Evolutionary conservation across 2,888 invertebrate genomes (phyloP), one percentile per base, ranked within the genome.

Genomic region (Acanthoscelides obtectus): DNA sequence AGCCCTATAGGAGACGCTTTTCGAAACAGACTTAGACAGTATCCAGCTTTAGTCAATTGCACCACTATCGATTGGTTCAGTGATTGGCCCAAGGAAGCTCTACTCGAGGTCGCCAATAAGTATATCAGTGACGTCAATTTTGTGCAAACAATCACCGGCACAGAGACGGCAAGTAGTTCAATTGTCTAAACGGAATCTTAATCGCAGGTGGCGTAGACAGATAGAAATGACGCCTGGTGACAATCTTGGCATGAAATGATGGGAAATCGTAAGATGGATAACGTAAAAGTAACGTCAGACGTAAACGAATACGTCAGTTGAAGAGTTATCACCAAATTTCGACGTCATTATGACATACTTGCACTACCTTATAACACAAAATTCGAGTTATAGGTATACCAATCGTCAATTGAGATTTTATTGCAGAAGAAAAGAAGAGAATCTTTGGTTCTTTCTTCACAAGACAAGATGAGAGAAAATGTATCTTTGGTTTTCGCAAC

Each of bases 21-120:
- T 85, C 91, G 94, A 81, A 92, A 93, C 80, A 90, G 94, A 71
- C 89, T 96, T 78, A 90, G 96, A 12, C 95, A 95, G 84, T 97
- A 95, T 86, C 96, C 97, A 0, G 93, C 95, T 0, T 86, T 97
- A 72, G 92, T 96, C 66, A 96, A 95, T 86, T 92, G 93, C 76
- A 94, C 95, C 0, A 95, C 95, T 0, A 94, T 95, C 22, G 94
- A 96, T 85, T 96, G 95, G 95, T 95, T 96, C 86, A 89, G 91
- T 80, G 92, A 94, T 80, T 97, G 96, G 96, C 95, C 96, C 0
- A 90, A 91, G 73, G 93, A 94, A 82, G 96, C 96, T 63, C 87
- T 97, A 71, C 87, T 96, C n/a, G 95, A 96, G 86, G 95, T 97
- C 8, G 95, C 96, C 17, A 90, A 92, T 82, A 93, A 93, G 85